Conservation (phyloP, 2,113 vertebrate species). For the Helogale parvula region DNA sequence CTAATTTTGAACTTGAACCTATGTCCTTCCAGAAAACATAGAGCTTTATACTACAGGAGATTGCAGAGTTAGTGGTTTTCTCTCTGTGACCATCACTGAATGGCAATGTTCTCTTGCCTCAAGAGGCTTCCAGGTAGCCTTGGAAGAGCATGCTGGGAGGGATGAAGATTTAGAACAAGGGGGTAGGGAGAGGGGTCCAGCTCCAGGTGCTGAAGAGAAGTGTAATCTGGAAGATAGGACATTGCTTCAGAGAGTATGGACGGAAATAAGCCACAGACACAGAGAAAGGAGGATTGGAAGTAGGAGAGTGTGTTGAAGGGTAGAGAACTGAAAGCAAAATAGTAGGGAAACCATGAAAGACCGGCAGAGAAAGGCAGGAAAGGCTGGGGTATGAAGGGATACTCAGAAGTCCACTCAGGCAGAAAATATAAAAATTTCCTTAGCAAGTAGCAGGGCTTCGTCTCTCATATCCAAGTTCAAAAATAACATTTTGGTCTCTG, state of each 20-base stretch:
- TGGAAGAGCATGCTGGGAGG: neutral
- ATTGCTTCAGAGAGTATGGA: neutral
- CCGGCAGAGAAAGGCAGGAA: neutral
- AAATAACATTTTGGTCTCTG: neutral
- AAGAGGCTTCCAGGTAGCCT: neutral
- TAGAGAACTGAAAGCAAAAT: neutral
- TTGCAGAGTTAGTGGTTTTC: neutral
- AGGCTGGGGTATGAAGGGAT: neutral
- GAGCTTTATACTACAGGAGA: neutral
- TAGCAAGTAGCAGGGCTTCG: neutral
- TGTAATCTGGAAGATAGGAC: neutral
- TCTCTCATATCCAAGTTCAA: neutral
- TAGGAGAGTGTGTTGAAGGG: neutral
- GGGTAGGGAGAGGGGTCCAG: neutral
- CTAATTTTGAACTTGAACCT: neutral
- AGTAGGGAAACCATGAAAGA: neutral
- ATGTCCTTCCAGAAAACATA: neutral
- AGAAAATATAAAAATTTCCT: neutral
- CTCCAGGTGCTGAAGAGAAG: neutral
- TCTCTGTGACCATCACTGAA: neutral
- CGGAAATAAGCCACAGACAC: neutral
- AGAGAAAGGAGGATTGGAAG: too few relatives aligned
- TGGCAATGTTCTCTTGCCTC: neutral
- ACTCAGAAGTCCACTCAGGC: neutral
- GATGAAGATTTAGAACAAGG: neutral